Evolutionary conservation across 2,113 vertebrate genomes (phyloP).

Genomic region (Cisticola juncidis): DNA sequence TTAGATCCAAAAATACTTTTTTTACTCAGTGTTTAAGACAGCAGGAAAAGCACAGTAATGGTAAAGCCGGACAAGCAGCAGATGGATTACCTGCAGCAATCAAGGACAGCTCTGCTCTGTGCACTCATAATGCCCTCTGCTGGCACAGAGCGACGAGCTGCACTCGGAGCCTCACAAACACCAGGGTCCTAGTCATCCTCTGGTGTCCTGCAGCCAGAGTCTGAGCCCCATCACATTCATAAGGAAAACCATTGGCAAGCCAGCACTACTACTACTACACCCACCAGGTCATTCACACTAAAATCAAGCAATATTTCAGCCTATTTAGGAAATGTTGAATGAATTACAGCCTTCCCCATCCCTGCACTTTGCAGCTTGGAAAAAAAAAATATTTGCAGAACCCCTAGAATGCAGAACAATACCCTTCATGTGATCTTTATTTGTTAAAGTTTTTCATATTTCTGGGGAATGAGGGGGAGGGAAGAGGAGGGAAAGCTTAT

Average conservation of each 20-base stretch:
- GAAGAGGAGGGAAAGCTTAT: rapidly evolving
- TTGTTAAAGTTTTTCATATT: neutral
- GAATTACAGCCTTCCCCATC: neutral
- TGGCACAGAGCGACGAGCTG: neutral
- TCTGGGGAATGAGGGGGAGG: rapidly evolving
- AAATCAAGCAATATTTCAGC: neutral
- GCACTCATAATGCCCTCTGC: neutral
- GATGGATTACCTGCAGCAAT: neutral
- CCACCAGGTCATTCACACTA: neutral
- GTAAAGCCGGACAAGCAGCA: neutral
- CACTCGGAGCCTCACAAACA: neutral
- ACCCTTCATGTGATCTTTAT: neutral
- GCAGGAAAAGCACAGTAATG: neutral
- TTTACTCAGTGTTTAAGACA: neutral
- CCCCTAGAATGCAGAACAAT: neutral
- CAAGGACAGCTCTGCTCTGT: neutral
- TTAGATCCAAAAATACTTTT: neutral
- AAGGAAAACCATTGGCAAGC: neutral
- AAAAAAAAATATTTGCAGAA: neutral
- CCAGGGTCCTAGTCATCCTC: neutral
- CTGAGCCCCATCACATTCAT: neutral
- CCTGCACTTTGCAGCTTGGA: neutral
- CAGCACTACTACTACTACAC: neutral
- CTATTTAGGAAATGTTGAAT: neutral
- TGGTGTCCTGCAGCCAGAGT: neutral